Percentiles rank a stretch among this genome's conserved stretches.
Evolutionary conservation across 2,888 invertebrate genomes (phyloP).

Genomic region (Melanostoma scalare): DNA sequence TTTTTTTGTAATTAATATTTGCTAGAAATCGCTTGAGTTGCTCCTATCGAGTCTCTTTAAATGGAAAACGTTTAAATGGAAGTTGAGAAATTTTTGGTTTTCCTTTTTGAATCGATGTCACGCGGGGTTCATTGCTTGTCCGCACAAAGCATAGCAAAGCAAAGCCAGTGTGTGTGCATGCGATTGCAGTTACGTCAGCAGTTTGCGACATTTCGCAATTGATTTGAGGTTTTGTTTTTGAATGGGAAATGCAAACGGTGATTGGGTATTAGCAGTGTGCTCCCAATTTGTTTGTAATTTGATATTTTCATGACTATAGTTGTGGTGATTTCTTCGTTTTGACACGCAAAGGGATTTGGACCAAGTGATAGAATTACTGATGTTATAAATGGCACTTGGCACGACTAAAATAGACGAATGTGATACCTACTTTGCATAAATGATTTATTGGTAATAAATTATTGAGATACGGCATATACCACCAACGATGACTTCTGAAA

Average conservation of each 20-base stretch:
- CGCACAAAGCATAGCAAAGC: background rate
- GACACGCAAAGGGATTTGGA: slow-evolving; percentile 25
- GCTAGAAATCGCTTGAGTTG: slow-evolving; percentile 30
- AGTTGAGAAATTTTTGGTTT: slow-evolving; percentile 47
- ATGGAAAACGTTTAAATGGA: slow-evolving; percentile 46
- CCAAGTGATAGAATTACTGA: slow-evolving; percentile 25
- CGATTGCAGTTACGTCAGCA: slow-evolving; percentile 44
- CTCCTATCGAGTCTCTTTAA: slow-evolving; percentile 5
- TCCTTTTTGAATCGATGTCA: slow-evolving; percentile 53
- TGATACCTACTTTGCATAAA: slow-evolving; percentile 27
- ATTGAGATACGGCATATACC: slow-evolving; percentile 7
- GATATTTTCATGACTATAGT: slow-evolving; percentile 26
- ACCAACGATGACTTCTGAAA: slow-evolving; percentile 21
- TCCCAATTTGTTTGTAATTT: slow-evolving; percentile 54
- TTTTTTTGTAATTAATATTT: slow-evolving; percentile 44
- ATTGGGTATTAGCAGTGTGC: slow-evolving; percentile 49
- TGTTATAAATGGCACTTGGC: slow-evolving; percentile 35
- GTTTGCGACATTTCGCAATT: slow-evolving; percentile 55
- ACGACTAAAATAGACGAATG: slow-evolving; percentile 20
- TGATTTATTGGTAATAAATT: slow-evolving; percentile 42
- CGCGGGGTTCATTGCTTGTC: slow-evolving; percentile 56
- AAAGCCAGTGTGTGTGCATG: slow-evolving; percentile 21
- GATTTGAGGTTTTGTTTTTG: slow-evolving; percentile 51
- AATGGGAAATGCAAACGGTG: slow-evolving; percentile 45
- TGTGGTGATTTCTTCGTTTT: slow-evolving; percentile 2